Percentiles rank a stretch among this genome's conserved stretches.
phyloP scores from a whole-genome alignment of 2,888 invertebrate species.

The Tenodera sinensis region DNA sequence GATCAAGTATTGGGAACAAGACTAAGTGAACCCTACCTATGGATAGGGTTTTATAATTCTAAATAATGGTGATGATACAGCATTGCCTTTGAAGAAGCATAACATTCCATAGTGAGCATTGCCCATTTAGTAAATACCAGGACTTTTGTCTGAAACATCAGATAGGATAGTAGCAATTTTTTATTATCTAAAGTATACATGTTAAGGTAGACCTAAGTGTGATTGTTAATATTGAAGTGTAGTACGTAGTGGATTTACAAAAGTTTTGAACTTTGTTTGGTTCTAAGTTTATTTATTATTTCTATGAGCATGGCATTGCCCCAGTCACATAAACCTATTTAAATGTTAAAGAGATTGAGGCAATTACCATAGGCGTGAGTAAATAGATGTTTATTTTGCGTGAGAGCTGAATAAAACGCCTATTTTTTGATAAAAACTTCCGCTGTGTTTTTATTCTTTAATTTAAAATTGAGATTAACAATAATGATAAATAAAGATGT shows the following conservation, averaged over 20 bases:
- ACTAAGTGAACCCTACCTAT: not conserved
- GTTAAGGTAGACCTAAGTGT: not conserved
- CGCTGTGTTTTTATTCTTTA: too few species aligned
- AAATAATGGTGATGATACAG: not conserved
- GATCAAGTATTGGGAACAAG: not conserved
- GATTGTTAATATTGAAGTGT: not conserved
- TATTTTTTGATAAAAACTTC: not conserved
- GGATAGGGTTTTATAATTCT: conserved; percentile 5
- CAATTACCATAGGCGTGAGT: not conserved
- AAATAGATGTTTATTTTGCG: conserved; percentile 7
- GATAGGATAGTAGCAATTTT: too few species aligned
- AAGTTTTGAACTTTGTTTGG: not conserved
- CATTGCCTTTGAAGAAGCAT: not conserved
- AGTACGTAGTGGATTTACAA: not conserved
- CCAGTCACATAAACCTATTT: not conserved
- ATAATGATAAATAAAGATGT: too few species aligned
- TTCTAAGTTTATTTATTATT: not conserved
- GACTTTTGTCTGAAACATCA: too few species aligned
- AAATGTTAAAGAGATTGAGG: not conserved
- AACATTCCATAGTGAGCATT: not conserved
- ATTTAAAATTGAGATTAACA: too few species aligned
- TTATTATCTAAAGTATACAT: not conserved
- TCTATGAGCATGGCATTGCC: not conserved
- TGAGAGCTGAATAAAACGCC: not conserved
- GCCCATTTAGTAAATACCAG: not conserved